These are phyloP conservation scores for Aegotheles bennettii DNA, from an alignment of 2,113 vertebrate species.

Conservation along the genomic window DNA sequence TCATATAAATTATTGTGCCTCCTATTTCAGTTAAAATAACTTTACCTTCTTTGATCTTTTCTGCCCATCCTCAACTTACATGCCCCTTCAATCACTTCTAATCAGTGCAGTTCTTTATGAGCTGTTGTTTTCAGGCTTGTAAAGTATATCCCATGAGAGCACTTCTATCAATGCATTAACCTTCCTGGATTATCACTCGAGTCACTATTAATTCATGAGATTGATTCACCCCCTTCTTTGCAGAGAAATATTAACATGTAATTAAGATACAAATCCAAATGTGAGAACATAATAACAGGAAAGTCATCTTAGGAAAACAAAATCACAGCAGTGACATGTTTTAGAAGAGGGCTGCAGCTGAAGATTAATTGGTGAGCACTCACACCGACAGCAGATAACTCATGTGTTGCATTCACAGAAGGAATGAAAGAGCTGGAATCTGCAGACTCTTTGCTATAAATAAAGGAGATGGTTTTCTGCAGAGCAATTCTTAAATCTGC, in stretches of 20 bases:
- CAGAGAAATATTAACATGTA: constrained; percentile 31
- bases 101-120: constrained; percentile 19
- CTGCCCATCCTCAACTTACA: neutral
- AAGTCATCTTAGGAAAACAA: constrained; percentile 29
- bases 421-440: constrained; percentile 5
- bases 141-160: neutral
- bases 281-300: constrained; percentile 26
- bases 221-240: constrained; percentile 1
- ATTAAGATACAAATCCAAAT: constrained; percentile 45
- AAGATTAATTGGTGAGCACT: constrained; percentile 49
- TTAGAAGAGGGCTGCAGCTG: constrained; percentile 20
- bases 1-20: neutral
- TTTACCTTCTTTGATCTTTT: neutral
- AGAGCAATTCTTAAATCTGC: constrained; percentile 1
- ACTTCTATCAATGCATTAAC: constrained; percentile 32
- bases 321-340: constrained; percentile 21
- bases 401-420: neutral
- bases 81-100: neutral
- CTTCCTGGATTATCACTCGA: constrained; percentile 36
- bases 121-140: constrained; percentile 33
- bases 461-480: constrained; percentile 2
- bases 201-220: constrained; percentile 44
- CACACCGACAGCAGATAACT: constrained; percentile 36
- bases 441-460: neutral
- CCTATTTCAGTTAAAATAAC: neutral